These are phyloP conservation scores for Tetrao urogallus DNA, from an alignment of 2,113 vertebrate genomes.

Conservation along the genomic window DNA sequence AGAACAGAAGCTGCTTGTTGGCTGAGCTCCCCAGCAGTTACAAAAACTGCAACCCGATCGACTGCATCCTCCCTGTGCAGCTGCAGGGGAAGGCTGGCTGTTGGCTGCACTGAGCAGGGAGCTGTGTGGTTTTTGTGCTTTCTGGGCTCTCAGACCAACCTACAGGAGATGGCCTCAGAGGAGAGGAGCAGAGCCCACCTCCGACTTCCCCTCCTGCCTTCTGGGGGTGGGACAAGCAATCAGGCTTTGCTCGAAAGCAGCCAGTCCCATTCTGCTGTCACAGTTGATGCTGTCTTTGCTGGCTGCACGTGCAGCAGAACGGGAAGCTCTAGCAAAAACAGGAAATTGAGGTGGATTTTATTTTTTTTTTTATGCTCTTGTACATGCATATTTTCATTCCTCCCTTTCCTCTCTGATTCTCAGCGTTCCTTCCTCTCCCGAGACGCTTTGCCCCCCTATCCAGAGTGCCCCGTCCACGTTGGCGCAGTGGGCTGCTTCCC, in stretches of 20 bases:
- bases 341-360: slow-evolving; percentile 49
- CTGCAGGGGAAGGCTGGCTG: not conserved
- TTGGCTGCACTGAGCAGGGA: not conserved
- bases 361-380: slow-evolving; percentile 7
- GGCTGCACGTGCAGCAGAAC: not conserved
- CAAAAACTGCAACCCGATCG: not conserved
- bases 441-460: slow-evolving; percentile 76
- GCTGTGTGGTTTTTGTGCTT: not conserved
- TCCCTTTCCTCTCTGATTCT: slow-evolving; percentile 77
- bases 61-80: not conserved
- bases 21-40: not conserved
- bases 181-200: not conserved
- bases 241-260: not conserved
- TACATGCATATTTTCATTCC: slow-evolving; percentile 74
- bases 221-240: not conserved
- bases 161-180: not conserved
- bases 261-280: not conserved
- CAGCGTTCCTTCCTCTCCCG: slow-evolving; percentile 74
- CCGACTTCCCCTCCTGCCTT: not conserved
- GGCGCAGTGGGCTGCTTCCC: slow-evolving; percentile 75
- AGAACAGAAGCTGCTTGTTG: not conserved
- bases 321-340: not conserved
- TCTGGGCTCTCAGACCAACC: not conserved
- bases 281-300: not conserved
- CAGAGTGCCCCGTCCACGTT: slow-evolving; percentile 66